Base-by-base conservation (phyloP, 2,888 invertebrate genomes). In the Adela reaumurella region DNA sequence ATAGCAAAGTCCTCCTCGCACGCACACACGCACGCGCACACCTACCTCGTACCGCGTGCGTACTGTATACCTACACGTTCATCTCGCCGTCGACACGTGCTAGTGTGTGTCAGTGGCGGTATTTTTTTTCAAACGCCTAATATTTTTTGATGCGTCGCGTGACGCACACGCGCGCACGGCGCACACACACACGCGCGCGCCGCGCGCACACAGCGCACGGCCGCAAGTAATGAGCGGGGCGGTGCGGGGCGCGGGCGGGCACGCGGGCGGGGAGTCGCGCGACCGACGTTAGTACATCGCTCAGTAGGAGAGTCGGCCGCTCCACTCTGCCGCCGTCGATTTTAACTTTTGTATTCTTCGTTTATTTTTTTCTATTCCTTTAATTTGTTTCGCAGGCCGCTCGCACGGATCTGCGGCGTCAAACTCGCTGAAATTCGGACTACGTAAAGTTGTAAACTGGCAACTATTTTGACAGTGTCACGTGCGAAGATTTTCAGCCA, bases 331-430 rank as follows among this genome's bases (percentile, higher is more conserved):
- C 67, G 71, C 70, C 74, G 72, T 68, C 74, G 65, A 72, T 67
- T 73, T 78, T 74, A 67, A 47, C 51, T 53, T 51, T 51, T 44
- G 68, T 74, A 72, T 78, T 76, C 72, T 77, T 78, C 76, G 72
- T 76, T 78, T 78, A 74, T 77, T 78, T 78, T 78, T 77, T 78
- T 77, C 70, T 76, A 74, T 78, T 77, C 74, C 68, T 78, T 78
- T 78, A 65, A 73, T 78, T 78, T 74, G 64, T 67, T 66, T 67
- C 64, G 67, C 65, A 64, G 63, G 67, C 67, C 65, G 61, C 60
- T 59, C 62, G 59, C 61, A 10, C 17, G n/a, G 17, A 6, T 45
- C 17, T 2, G 20, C 42, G 49, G 14, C 19, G 6, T 35, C 35
- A 14, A n/a, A n/a, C 11, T 8, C 24, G 24, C 24, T n/a, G 24